Evolutionary conservation across 2,888 invertebrate genomes (phyloP).

Genomic region (Ellobium chinense): DNA sequence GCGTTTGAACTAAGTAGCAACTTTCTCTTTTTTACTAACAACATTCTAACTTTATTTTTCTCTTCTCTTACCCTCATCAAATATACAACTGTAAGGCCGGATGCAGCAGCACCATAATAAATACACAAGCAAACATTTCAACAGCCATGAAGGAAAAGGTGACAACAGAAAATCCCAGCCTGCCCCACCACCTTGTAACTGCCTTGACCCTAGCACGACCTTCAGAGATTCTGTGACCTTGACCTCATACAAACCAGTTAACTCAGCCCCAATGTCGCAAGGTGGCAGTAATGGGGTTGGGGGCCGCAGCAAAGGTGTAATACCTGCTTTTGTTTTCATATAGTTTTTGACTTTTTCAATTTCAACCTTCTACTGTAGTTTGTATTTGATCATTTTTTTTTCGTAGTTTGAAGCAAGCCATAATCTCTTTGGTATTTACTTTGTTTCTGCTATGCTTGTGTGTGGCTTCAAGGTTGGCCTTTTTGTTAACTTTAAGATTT

Average conservation of each 20-base stretch:
- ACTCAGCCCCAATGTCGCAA: not conserved
- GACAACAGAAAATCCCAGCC: not conserved
- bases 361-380: not conserved
- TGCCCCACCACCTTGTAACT: not conserved
- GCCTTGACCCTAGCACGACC: not conserved
- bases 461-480: too few species aligned
- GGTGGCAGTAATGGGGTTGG: not conserved
- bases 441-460: too few species aligned
- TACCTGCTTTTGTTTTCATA: not conserved
- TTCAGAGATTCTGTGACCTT: not conserved
- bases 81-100: not conserved
- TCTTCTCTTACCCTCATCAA: not conserved
- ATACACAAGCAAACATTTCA: not conserved
- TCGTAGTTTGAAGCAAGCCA: too few species aligned
- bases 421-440: too few species aligned
- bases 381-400: too few species aligned
- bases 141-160: not conserved
- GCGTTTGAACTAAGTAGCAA: too few species aligned
- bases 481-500: too few species aligned
- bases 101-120: not conserved
- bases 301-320: not conserved
- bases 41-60: not conserved
- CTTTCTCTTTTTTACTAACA: not conserved
- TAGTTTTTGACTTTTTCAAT: not conserved
- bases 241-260: constrained; percentile 20